Evolutionary conservation across 2,888 invertebrate species (phyloP).

Genomic region (Lissonota sp.): DNA sequence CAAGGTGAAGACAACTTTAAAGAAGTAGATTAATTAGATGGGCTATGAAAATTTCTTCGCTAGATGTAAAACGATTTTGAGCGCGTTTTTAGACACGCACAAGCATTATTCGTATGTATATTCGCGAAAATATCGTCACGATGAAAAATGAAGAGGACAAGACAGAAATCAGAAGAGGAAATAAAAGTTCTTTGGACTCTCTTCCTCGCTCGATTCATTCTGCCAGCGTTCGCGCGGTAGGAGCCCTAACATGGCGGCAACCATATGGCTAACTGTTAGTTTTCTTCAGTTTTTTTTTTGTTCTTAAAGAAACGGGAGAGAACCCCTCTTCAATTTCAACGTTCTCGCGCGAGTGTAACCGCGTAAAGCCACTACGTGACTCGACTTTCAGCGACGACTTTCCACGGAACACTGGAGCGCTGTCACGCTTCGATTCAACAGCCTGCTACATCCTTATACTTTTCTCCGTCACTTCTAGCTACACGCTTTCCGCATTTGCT

Average conservation of each 20-base stretch:
- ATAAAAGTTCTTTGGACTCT: slow-evolving; percentile 14
- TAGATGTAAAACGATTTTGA: background rate
- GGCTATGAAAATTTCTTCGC: slow-evolving; percentile 65
- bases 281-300: background rate
- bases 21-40: slow-evolving; percentile 74
- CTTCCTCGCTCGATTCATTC: slow-evolving; percentile 1
- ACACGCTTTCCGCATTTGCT: slow-evolving; percentile 24
- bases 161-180: background rate
- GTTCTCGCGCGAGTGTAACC: slow-evolving; percentile 51
- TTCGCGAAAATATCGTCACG: background rate
- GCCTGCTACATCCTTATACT: slow-evolving; percentile 34
- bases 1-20: slow-evolving; percentile 61
- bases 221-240: too few relatives aligned
- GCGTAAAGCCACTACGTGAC: slow-evolving; percentile 60
- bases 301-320: slow-evolving; percentile 17
- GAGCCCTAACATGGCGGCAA: slow-evolving; percentile 18
- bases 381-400: slow-evolving; percentile 49
- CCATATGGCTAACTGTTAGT: background rate
- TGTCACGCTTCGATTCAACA: slow-evolving; percentile 61
- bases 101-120: background rate
- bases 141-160: background rate
- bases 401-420: slow-evolving; percentile 45
- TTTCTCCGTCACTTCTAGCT: slow-evolving; percentile 10
- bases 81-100: background rate
- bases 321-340: slow-evolving; percentile 58